Evolutionary conservation across 2,888 invertebrate species (phyloP).

Genomic region (Thereva nobilitata): DNA sequence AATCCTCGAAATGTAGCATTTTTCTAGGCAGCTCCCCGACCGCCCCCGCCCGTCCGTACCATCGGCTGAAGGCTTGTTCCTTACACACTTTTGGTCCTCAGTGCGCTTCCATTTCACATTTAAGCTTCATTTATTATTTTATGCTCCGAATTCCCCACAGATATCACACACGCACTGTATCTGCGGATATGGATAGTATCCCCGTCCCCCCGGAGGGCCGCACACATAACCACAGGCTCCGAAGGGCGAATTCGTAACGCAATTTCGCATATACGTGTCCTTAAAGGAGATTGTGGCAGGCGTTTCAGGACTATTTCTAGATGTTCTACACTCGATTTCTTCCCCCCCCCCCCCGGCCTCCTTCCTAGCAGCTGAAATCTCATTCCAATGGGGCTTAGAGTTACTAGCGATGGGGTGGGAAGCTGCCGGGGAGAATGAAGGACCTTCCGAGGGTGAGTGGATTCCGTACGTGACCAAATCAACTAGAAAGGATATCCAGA

Average conservation of each 20-base stretch:
- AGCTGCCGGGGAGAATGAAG: neutral
- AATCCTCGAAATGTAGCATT: constrained; percentile 38
- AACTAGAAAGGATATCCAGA: constrained; percentile 39
- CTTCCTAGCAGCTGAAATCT: constrained; percentile 17
- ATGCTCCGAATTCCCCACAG: constrained; percentile 39
- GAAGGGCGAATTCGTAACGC: constrained; percentile 22
- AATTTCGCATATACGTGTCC: constrained; percentile 35
- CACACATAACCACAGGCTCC: constrained; percentile 17
- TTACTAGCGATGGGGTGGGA: constrained; percentile 28
- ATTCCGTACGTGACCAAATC: constrained; percentile 40
- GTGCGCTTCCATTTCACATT: constrained; percentile 38
- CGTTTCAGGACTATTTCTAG: constrained; percentile 21
- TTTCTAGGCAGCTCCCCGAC: constrained; percentile 32
- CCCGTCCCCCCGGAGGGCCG: constrained; percentile 5
- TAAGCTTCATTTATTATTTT: constrained; percentile 42
- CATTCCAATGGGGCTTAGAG: constrained; percentile 29
- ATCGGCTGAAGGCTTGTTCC: constrained; percentile 5
- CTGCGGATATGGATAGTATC: constrained; percentile 26
- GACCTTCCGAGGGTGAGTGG: constrained; percentile 16
- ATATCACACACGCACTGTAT: constrained; percentile 29
- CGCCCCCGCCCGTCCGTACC: constrained; percentile 1
- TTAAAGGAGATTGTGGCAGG: constrained; percentile 31
- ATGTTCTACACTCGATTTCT: constrained; percentile 23
- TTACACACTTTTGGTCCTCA: constrained; percentile 13
- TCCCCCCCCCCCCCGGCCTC: neutral